Conservation (phyloP, 2,113 vertebrate genomes). For the Pardalotus punctatus region DNA sequence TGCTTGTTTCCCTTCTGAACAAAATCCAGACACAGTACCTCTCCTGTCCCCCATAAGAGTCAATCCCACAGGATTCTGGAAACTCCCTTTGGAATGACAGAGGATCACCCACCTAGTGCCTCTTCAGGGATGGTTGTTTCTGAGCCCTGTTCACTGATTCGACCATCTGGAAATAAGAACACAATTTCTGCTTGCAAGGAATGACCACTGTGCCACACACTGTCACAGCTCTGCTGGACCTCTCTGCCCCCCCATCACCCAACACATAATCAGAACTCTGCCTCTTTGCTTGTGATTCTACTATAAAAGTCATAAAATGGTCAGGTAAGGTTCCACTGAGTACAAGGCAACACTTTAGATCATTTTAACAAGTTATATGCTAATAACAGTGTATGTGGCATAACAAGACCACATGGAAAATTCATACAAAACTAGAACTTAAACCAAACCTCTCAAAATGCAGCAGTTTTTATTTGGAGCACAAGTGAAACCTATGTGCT, state of each 20-base stretch:
- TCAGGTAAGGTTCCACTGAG: not conserved
- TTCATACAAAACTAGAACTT: not conserved
- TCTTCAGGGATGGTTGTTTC: not conserved
- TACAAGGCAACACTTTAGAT: not conserved
- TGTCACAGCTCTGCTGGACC: not conserved
- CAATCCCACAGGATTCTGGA: not conserved
- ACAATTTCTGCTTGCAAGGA: not conserved
- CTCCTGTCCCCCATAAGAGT: accelerated
- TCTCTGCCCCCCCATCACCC: not conserved
- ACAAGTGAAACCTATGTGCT: not conserved
- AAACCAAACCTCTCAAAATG: not conserved
- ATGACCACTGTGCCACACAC: too few relatives aligned
- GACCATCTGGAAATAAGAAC: not conserved
- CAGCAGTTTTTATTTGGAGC: not conserved
- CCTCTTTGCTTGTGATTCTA: not conserved
- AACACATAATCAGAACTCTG: not conserved
- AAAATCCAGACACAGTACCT: not conserved
- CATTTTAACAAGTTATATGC: not conserved
- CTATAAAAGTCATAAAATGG: not conserved
- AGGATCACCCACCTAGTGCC: not conserved
- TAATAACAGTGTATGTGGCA: not conserved
- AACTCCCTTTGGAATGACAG: not conserved
- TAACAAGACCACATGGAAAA: not conserved
- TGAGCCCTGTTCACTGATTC: not conserved
- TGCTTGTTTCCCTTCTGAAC: not conserved